phyloP scores from a whole-genome alignment of 2,888 invertebrate genomes.

The Microdon myrmicae region DNA sequence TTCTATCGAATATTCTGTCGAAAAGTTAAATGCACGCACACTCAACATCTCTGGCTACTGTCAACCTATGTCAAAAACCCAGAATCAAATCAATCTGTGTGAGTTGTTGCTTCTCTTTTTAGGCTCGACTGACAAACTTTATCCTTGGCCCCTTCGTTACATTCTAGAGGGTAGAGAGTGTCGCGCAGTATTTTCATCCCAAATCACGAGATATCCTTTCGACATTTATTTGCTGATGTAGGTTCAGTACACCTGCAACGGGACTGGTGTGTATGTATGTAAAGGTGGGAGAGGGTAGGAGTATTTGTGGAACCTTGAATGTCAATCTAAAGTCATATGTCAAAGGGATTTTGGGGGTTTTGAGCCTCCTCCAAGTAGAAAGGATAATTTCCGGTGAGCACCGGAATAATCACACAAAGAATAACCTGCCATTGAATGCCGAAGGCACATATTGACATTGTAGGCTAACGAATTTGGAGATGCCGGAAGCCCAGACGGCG shows the following conservation, averaged over 20 bases:
- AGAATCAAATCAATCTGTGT: conserved; percentile 44
- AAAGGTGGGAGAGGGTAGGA: background rate
- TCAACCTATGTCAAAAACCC: conserved; percentile 43
- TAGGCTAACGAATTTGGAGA: conserved; percentile 40
- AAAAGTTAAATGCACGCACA: conserved; percentile 30
- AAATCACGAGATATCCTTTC: conserved; percentile 51
- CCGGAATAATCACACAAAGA: conserved; percentile 31
- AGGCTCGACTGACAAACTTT: too few relatives aligned
- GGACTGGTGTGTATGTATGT: conserved; percentile 2
- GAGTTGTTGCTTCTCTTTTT: too few relatives aligned
- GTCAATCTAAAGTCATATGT: conserved; percentile 42
- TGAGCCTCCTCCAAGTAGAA: conserved; percentile 14
- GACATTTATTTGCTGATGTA: conserved; percentile 43
- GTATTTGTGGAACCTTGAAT: conserved; percentile 9
- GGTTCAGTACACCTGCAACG: too few relatives aligned
- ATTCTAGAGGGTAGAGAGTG: conserved; percentile 44
- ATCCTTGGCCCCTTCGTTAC: conserved; percentile 10
- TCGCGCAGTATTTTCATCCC: conserved; percentile 47
- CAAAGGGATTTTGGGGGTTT: conserved; percentile 34
- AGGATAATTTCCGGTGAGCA: conserved; percentile 43
- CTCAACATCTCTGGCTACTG: conserved; percentile 9
- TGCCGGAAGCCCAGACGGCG: background rate
- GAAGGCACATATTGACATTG: conserved; percentile 35
- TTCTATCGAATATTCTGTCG: conserved; percentile 13
- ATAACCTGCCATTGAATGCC: background rate